Conservation (phyloP, 64 coral and sea anemone species). For the Montipora foliosa region DNA sequence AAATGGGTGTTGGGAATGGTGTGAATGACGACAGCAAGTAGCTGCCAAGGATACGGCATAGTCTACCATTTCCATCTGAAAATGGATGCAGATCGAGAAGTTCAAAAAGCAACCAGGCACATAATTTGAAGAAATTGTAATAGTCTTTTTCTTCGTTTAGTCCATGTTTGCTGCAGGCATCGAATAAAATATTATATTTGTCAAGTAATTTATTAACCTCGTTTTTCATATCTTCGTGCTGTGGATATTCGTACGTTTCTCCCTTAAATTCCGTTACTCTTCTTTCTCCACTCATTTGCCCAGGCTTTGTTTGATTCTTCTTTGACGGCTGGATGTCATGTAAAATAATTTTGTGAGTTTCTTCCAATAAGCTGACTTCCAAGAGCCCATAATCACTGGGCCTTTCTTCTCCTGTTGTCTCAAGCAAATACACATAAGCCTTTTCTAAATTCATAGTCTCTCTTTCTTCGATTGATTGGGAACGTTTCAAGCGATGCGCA, state of each 20-base stretch:
- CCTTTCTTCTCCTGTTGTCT: neutral
- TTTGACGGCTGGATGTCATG: neutral
- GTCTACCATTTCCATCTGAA: constrained; percentile 88
- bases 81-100: constrained; percentile 93
- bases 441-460: constrained; percentile 75
- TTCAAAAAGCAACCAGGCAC: constrained; percentile 74
- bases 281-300: neutral
- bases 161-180: constrained; percentile 4
- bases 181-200: constrained; percentile 55
- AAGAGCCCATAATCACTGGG: constrained; percentile 34
- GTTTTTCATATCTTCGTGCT: constrained; percentile 62
- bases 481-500: neutral
- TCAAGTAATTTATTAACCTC: constrained; percentile 62
- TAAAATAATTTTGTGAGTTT: constrained; percentile 26
- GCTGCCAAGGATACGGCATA: constrained; percentile 76
- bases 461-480: constrained; percentile 44
- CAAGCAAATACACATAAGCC: constrained; percentile 35
- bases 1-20: constrained; percentile 80
- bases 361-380: constrained; percentile 10
- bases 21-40: constrained; percentile 62
- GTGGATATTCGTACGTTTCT: constrained; percentile 66
- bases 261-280: constrained; percentile 31
- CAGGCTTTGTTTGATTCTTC: neutral
- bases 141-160: constrained; percentile 30
- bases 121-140: constrained; percentile 69